Conservation (phyloP, 2,797 vertebrate species). For the Remorina albescens region DNA sequence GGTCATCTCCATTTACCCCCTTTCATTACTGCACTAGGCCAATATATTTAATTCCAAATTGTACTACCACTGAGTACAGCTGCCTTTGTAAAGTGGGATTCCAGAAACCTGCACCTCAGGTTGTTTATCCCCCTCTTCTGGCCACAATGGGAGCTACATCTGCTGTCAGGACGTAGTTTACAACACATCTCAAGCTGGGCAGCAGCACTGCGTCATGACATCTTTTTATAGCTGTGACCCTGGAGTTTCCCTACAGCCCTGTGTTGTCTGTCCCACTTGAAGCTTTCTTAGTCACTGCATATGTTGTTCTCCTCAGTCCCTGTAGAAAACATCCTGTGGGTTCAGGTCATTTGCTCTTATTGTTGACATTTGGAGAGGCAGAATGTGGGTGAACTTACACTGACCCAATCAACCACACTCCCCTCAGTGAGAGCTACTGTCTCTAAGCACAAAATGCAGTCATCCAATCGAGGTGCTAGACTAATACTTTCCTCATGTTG, state of each 20-base stretch:
- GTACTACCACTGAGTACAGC: conserved; percentile 34
- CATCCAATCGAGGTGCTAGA: conserved; percentile 51
- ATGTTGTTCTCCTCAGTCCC: conserved; percentile 85
- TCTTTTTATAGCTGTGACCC: conserved; percentile 87
- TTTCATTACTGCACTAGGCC: conserved; percentile 51
- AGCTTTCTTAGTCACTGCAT: conserved; percentile 86
- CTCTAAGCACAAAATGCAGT: conserved; percentile 66
- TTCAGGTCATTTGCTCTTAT: conserved; percentile 84
- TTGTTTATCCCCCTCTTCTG: conserved; percentile 83
- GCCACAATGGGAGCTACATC: conserved; percentile 40
- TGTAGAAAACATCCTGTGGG: conserved; percentile 89
- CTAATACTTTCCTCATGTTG: conserved; percentile 78
- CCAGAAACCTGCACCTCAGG: conserved; percentile 49
- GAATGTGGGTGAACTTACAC: conserved; percentile 82
- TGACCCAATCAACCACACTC: conserved; percentile 73
- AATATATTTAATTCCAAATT: conserved; percentile 51
- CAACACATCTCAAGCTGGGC: conserved; percentile 66
- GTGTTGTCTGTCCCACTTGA: conserved; percentile 84
- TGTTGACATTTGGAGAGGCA: conserved; percentile 85
- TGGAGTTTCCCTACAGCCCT: conserved; percentile 87
- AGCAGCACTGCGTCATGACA: conserved; percentile 81
- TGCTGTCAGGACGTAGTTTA: conserved; percentile 53
- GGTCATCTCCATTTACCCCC: conserved; percentile 54
- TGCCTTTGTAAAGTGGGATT: conserved; percentile 34
- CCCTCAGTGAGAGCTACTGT: conserved; percentile 73